A percentile compares a stretch with the other conserved stretches of the same genome.
phyloP scores from a whole-genome alignment of 1,140 invertebrate genomes.

The Solenopsis fugax region DNA sequence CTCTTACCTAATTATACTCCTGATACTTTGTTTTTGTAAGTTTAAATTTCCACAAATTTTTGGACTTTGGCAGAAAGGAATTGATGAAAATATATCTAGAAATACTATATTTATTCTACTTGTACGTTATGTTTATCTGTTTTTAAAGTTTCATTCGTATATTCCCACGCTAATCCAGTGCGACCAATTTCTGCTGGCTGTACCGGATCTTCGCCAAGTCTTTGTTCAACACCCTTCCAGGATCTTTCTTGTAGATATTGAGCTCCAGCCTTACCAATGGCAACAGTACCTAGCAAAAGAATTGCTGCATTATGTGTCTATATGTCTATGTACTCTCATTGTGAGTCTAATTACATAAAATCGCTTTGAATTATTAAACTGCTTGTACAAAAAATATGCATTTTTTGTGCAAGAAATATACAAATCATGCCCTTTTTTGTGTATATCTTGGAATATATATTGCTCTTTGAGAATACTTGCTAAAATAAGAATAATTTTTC shows the following conservation, averaged over 20 bases:
- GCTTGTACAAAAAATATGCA: background rate
- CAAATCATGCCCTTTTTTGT: too few relatives aligned
- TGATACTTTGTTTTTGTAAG: background rate
- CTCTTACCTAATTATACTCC: background rate
- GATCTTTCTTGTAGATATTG: constrained; percentile 89
- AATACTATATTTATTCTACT: constrained; percentile 56
- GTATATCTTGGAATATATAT: too few relatives aligned
- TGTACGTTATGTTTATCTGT: constrained; percentile 3
- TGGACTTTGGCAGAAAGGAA: background rate
- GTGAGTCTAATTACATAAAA: background rate
- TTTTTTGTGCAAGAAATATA: too few relatives aligned
- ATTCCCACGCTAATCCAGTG: constrained; percentile 88
- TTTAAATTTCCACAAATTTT: background rate
- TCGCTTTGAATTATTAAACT: background rate
- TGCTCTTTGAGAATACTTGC: too few relatives aligned
- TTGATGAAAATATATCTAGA: background rate
- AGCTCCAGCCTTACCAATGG: constrained; percentile 87
- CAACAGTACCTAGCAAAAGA: constrained; percentile 80
- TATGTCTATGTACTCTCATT: too few relatives aligned
- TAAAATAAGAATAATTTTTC: too few relatives aligned
- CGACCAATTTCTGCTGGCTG: constrained; percentile 89
- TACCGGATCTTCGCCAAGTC: constrained; percentile 89
- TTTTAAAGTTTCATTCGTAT: constrained; percentile 82
- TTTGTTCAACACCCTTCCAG: constrained; percentile 92
- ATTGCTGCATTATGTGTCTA: background rate